Conservation (phyloP, 2,797 vertebrate genomes). For the Bufotes viridis region DNA sequence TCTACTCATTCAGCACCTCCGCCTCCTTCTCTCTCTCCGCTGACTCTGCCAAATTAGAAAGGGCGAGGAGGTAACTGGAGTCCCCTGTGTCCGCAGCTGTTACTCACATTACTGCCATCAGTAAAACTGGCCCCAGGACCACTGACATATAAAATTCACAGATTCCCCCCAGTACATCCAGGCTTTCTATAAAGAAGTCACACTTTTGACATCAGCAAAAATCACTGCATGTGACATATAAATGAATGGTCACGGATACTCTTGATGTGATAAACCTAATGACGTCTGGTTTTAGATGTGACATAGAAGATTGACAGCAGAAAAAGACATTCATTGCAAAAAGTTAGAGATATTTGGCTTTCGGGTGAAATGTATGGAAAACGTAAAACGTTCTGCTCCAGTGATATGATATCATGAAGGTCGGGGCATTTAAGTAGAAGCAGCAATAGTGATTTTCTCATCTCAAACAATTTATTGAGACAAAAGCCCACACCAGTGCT, state of each 20-base stretch:
- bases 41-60: constrained; percentile 65
- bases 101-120: constrained; percentile 57
- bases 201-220: constrained; percentile 23
- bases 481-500: no score
- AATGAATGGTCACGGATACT: neutral
- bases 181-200: constrained; percentile 13
- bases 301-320: no score
- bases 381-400: no score
- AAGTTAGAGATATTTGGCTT: no score
- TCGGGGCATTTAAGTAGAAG: no score
- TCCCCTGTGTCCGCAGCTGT: constrained; percentile 62
- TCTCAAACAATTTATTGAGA: no score
- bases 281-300: no score
- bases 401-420: no score
- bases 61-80: constrained; percentile 62
- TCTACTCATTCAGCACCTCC: constrained; percentile 41
- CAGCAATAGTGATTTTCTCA: no score
- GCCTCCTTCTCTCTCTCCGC: constrained; percentile 43
- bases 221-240: neutral
- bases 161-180: constrained; percentile 15
- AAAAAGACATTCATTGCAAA: no score
- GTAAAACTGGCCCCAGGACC: constrained; percentile 58
- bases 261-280: no score
- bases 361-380: no score
- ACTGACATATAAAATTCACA: constrained; percentile 59